Percentiles rank a stretch among this genome's conserved stretches.
Evolutionary conservation across 2,797 vertebrate genomes (phyloP).

Genomic region (Gila robusta): DNA sequence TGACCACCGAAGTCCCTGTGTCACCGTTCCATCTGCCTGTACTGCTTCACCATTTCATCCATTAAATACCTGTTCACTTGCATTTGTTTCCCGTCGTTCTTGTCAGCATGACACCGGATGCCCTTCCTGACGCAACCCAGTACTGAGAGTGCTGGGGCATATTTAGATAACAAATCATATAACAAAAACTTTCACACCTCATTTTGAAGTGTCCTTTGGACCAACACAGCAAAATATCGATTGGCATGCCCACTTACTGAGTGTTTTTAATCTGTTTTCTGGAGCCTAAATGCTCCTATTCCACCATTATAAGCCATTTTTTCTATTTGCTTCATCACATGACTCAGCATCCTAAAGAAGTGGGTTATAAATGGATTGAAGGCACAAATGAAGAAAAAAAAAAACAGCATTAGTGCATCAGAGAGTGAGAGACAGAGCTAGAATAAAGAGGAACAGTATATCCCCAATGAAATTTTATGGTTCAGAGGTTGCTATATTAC

Average conservation of each 20-base stretch:
- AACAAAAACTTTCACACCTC: not conserved
- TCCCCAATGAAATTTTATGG: not conserved
- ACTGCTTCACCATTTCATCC: too few relatives aligned
- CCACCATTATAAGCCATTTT: not conserved
- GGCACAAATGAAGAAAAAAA: not conserved
- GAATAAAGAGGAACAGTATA: conserved; percentile 5
- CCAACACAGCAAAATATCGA: conserved; percentile 16
- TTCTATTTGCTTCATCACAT: conserved; percentile 25
- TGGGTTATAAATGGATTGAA: conserved; percentile 18
- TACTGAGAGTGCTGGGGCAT: not conserved
- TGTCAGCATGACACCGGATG: not conserved
- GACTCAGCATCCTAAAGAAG: conserved; percentile 17
- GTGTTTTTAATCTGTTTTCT: conserved; percentile 12
- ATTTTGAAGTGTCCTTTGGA: not conserved
- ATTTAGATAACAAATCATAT: conserved; percentile 10
- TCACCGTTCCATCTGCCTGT: too few relatives aligned
- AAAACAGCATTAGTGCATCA: not conserved
- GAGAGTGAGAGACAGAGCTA: conserved; percentile 1
- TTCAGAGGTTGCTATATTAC: not conserved
- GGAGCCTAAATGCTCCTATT: not conserved
- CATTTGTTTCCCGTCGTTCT: too few relatives aligned
- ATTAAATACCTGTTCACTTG: too few relatives aligned
- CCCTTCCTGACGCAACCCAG: not conserved
- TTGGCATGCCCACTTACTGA: not conserved
- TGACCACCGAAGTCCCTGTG: too few relatives aligned